Percentiles rank a stretch among this genome's conserved stretches.
Evolutionary conservation across 2,113 vertebrate species (phyloP).

Genomic region (Lagopus leucura): DNA sequence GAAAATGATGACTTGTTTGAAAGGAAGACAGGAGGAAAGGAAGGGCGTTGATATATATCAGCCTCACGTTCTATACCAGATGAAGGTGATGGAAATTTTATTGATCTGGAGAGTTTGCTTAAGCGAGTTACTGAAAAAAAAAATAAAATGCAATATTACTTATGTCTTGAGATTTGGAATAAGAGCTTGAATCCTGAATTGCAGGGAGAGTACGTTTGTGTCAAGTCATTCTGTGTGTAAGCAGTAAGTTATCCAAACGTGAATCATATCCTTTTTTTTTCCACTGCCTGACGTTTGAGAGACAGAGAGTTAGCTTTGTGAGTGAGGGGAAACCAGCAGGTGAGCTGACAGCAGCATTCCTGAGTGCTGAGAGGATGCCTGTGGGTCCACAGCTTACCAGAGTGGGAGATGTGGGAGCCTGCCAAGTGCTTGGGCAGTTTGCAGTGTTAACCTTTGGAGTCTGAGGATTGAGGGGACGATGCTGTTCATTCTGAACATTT

Average conservation of each 20-base stretch:
- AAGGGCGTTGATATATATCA: not conserved
- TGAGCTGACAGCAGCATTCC: not conserved
- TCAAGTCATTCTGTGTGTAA: no score
- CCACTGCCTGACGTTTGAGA: not conserved
- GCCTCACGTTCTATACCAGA: not conserved
- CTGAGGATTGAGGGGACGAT: not conserved
- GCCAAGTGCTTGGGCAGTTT: not conserved
- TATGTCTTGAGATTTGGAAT: not conserved
- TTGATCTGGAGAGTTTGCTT: not conserved
- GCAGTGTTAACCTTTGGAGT: not conserved
- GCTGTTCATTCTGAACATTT: not conserved
- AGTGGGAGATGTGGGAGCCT: not conserved
- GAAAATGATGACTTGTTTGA: not conserved
- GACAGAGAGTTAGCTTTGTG: not conserved
- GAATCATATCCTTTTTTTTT: no score
- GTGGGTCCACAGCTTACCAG: not conserved
- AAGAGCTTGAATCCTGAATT: not conserved
- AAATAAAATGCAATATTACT: rapidly evolving
- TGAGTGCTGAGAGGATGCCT: not conserved
- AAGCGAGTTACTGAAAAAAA: not conserved
- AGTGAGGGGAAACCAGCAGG: not conserved
- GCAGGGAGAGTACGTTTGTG: not conserved
- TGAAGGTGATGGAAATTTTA: not conserved
- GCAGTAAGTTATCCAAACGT: no score
- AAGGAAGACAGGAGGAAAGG: not conserved